Evolutionary conservation across 2,113 vertebrate genomes (phyloP), one percentile per base, ranked within the genome.

Genomic region (Siniperca chuatsi): DNA sequence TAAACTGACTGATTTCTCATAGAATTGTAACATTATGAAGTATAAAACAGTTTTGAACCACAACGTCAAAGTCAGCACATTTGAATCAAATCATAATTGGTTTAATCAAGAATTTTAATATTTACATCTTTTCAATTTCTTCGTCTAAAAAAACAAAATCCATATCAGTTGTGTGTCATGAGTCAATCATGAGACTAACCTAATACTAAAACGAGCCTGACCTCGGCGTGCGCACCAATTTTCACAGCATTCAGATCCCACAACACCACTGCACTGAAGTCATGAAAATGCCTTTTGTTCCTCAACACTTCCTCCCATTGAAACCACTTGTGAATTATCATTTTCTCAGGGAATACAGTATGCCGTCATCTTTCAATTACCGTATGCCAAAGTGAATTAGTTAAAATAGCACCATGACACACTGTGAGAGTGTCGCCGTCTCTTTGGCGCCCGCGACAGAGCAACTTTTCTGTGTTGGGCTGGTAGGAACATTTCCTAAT

Each of bases 241-340:
- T 90, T 94, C 92, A 86, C 92, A 91, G 89, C 88, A 83, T 92
- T 90, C 90, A 91, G 71, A 85, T 88, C 85, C 82, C 85, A 83
- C 76, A 64, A 44, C 72, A 16, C 76, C 67, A 74, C 87, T 48
- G 88, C 79, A 78, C 54, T 37, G 58, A 78, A 81, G 55, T 67
- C 87, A 86, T 88, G 84, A 92, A 92, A 96, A 94, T 92, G 94
- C 88, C 93, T 91, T 96, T 96, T 95, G 95, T 96, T 88, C 85
- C 75, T 75, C 75, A 23, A 68, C 85, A 93, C 92, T 96, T 96
- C 96, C 95, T 95, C 79, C 92, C 79, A 96, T 96, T 96, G 91
- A 96, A 89, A 61, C 74, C 90, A 54, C 57, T 75, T 55, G 78
- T 81, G 92, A 95, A 94, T 93, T 78, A 92, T 94, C 81, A 80